Percentiles rank a stretch among this genome's conserved stretches.
phyloP scores from a whole-genome alignment of 23 tunicate species.

The Halocynthia roretzi region DNA sequence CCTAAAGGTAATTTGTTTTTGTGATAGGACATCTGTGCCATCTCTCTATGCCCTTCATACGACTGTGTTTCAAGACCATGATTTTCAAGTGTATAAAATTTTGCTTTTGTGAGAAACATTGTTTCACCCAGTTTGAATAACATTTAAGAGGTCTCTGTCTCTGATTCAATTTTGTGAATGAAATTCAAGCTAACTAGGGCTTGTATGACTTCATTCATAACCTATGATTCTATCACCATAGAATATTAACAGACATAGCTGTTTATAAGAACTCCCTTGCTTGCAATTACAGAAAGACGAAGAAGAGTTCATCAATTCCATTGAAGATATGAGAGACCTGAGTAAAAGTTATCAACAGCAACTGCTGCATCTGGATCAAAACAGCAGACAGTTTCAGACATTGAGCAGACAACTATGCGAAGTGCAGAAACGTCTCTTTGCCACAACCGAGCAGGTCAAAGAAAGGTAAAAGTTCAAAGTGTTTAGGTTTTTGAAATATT shows the following conservation, averaged over 20 bases:
- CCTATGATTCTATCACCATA: too few species aligned
- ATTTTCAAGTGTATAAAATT: too few species aligned
- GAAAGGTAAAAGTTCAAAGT: slow-evolving; percentile 30
- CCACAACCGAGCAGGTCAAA: slow-evolving; percentile 47
- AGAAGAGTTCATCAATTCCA: slow-evolving; percentile 4
- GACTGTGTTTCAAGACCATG: too few species aligned
- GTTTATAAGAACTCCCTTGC: background rate
- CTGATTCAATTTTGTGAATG: background rate
- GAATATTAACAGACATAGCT: background rate
- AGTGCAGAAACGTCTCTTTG: slow-evolving; percentile 55
- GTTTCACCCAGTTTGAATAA: too few species aligned
- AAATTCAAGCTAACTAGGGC: background rate
- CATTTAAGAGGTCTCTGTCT: background rate
- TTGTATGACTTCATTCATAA: too few species aligned
- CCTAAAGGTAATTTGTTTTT: slow-evolving; percentile 1
- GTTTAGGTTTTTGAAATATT: too few species aligned
- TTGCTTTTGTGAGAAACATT: too few species aligned
- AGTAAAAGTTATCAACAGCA: slow-evolving; percentile 6
- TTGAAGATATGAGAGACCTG: slow-evolving; percentile 3
- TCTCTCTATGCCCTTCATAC: background rate
- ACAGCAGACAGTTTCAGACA: background rate
- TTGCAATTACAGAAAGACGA: slow-evolving; percentile 13
- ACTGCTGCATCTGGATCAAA: background rate
- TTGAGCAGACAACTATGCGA: slow-evolving; percentile 28
- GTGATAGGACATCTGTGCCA: too few species aligned